These are phyloP conservation scores for Atethmia centrago DNA, from an alignment of 2,888 invertebrate genomes.

Conservation along the genomic window DNA sequence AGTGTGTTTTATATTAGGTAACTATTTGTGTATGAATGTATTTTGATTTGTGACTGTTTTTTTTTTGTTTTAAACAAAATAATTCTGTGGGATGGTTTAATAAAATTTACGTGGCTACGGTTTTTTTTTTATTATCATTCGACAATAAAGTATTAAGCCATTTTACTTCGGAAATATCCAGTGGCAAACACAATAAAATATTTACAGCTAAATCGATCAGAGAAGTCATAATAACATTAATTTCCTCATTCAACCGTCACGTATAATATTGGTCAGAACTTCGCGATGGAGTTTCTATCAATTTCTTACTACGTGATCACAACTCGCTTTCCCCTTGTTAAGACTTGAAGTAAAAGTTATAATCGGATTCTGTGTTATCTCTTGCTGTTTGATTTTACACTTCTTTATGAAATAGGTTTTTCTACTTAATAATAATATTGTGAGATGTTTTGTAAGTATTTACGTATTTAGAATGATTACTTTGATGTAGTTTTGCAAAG, in stretches of 20 bases:
- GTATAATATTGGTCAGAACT: constrained; percentile 57
- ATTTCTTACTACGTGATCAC: constrained; percentile 61
- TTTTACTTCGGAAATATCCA: not conserved
- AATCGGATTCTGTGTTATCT: constrained; percentile 34
- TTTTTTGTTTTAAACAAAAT: no score
- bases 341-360: constrained; percentile 54
- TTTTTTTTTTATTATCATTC: not conserved
- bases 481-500: no score
- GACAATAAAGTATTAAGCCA: not conserved
- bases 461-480: no score
- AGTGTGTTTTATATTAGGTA: not conserved
- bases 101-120: no score
- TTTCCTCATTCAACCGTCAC: constrained; percentile 48
- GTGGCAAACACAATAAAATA: constrained; percentile 3
- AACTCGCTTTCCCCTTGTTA: constrained; percentile 51
- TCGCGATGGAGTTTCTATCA: constrained; percentile 41
- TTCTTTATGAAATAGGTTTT: not conserved
- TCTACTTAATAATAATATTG: not conserved
- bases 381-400: constrained; percentile 21
- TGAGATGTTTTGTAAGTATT: no score
- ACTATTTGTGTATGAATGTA: not conserved
- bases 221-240: constrained; percentile 17
- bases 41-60: not conserved
- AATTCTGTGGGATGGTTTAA: not conserved
- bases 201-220: not conserved